A percentile compares a stretch with the other conserved stretches of the same genome.
phyloP scores from a whole-genome alignment of 2,797 vertebrate genomes.

The Eupleurogrammus muticus region DNA sequence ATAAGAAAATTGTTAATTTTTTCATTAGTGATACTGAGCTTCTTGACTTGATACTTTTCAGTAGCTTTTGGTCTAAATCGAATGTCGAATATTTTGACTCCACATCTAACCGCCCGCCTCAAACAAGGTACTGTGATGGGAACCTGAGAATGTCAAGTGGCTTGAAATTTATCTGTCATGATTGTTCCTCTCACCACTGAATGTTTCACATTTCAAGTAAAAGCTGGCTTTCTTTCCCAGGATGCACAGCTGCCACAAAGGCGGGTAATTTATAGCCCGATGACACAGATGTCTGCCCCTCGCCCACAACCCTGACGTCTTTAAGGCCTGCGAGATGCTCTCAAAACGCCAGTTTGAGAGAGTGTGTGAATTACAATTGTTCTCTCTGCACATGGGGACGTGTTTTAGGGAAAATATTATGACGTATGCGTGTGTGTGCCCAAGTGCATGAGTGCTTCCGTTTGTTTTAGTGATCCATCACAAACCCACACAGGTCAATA shows the following conservation, averaged over 20 bases:
- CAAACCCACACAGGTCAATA: constrained; percentile 43
- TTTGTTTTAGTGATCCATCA: constrained; percentile 56
- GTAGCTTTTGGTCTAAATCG: background rate
- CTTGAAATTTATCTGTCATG: constrained; percentile 59
- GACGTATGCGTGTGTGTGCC: constrained; percentile 10
- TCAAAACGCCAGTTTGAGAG: constrained; percentile 4
- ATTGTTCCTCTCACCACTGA: constrained; percentile 50
- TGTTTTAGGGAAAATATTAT: constrained; percentile 13
- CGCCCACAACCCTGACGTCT: background rate
- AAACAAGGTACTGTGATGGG: constrained; percentile 37
- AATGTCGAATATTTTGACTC: background rate
- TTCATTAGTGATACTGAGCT: background rate
- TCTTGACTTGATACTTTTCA: background rate
- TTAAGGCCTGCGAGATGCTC: background rate
- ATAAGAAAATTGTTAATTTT: too few species aligned
- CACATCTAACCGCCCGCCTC: constrained; percentile 1
- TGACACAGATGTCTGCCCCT: constrained; percentile 81
- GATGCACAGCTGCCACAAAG: constrained; percentile 67
- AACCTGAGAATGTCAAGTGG: constrained; percentile 73
- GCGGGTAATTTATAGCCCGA: constrained; percentile 79
- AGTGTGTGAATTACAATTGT: constrained; percentile 10
- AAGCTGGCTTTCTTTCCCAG: constrained; percentile 55
- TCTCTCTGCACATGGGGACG: background rate
- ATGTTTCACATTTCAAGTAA: constrained; percentile 69
- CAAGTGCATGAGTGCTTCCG: constrained; percentile 15